phyloP scores from a whole-genome alignment of 2,113 vertebrate genomes.

The Micronycteris hirsuta region DNA sequence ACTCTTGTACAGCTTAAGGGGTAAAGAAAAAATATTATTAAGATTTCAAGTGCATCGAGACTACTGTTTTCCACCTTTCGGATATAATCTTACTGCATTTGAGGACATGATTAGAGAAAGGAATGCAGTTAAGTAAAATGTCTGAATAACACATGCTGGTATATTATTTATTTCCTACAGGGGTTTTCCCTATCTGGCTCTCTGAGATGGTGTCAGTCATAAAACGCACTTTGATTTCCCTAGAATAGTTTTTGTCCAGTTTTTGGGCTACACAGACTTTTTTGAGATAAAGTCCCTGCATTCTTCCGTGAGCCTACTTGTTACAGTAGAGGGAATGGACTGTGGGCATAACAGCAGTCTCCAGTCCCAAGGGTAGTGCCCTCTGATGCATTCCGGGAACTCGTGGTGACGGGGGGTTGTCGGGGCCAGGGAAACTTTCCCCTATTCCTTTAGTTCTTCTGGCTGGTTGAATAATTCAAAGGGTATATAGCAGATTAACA shows the following conservation, averaged over 20 bases:
- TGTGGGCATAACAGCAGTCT: neutral
- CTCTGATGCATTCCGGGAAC: neutral
- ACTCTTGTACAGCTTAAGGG: conserved; percentile 39
- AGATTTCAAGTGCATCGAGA: conserved; percentile 58
- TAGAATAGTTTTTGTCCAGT: neutral
- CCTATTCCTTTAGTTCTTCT: neutral
- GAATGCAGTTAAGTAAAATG: neutral
- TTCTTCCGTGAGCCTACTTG: neutral
- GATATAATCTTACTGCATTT: conserved; percentile 57
- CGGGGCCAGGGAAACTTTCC: neutral
- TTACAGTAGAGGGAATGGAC: neutral
- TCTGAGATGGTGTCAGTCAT: neutral
- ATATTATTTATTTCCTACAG: neutral
- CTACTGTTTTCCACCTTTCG: conserved; percentile 57
- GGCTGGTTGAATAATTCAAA: neutral
- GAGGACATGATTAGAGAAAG: conserved; percentile 47
- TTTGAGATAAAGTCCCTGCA: neutral
- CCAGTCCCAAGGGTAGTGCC: neutral
- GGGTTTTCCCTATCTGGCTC: neutral
- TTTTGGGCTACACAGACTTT: neutral
- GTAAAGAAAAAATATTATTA: conserved; percentile 63
- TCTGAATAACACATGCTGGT: neutral
- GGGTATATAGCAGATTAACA: neutral
- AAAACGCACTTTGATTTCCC: neutral
- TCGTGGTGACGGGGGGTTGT: neutral